Evolutionary conservation across 2,113 vertebrate species (phyloP).

Genomic region (Tinamus guttatus): DNA sequence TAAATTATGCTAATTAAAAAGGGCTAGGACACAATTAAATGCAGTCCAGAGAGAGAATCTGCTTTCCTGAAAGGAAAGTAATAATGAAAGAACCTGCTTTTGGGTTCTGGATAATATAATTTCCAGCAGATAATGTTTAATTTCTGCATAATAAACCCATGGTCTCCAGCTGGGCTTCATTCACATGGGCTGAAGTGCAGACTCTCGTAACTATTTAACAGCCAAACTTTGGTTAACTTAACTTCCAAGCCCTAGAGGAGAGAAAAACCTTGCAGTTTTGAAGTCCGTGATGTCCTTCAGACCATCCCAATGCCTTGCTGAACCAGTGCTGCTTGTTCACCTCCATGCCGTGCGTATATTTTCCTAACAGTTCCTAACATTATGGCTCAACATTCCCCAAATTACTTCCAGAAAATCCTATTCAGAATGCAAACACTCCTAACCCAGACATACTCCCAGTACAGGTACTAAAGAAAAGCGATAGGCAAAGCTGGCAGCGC

Average conservation of each 20-base stretch:
- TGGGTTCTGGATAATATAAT: not conserved
- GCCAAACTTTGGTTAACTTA: too few relatives aligned
- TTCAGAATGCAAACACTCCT: not conserved
- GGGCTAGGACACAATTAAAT: constrained; percentile 18
- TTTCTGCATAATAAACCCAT: not conserved
- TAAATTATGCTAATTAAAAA: constrained; percentile 51
- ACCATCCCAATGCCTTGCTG: not conserved
- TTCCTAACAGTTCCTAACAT: not conserved
- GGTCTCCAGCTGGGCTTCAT: not conserved
- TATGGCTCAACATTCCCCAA: not conserved
- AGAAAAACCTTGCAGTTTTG: not conserved
- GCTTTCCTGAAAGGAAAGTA: not conserved
- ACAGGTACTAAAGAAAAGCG: not conserved
- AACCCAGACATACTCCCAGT: not conserved
- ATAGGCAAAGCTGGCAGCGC: not conserved
- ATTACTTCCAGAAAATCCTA: not conserved
- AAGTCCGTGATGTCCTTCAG: not conserved
- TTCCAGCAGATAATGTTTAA: constrained; percentile 24
- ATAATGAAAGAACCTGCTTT: not conserved
- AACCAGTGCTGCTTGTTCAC: too few relatives aligned
- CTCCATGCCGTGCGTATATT: not conserved
- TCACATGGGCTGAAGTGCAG: not conserved
- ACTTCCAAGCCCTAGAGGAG: not conserved
- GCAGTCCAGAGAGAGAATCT: not conserved
- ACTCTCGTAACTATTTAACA: not conserved